Evolutionary conservation across 2,888 invertebrate genomes (phyloP), one percentile per base, ranked within the genome.

Genomic region (Eupithecia abbreviata): DNA sequence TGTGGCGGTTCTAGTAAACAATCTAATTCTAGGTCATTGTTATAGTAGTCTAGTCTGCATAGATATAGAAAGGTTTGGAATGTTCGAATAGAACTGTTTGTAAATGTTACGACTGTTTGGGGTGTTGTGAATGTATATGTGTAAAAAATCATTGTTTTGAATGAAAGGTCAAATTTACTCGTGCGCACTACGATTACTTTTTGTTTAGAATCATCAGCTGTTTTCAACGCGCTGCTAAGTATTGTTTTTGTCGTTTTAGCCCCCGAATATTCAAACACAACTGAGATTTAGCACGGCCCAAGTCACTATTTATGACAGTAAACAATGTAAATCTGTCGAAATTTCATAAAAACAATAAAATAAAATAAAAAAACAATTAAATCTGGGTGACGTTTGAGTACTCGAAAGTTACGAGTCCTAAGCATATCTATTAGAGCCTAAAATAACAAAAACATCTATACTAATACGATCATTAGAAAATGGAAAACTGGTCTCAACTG

Each of bases 1-100:
- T 72, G 74, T 79, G 80, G 72, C 71, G 75, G 74, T 85, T 85
- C 83, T 80, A 82, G 79, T 82, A 85, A 79, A 77, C 74, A 73
- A 73, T 79, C 72, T 45, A 30, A 73, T 62, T 81, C 80, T 78
- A 73, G 74, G 79, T 72, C 77, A 73, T 45, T 72, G 71, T 67
- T 45, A 62, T 62, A 3, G 62, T 10, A n/a, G 1, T 30, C 1
- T 30, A 18, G 42, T 13, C 15, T 15, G 6, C 13, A 15, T 66
- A 15, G 13, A 15, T 42, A 6, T 13, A 15, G 62, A 62, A 62
- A 55, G n/a, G 55, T 55, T 5, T 0, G n/a, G 30, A 30, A 30
- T n/a, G 55, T 55, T 55, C 5, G 51, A 5, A 2, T 18, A 10
- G 18, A 1, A 4, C 13, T 51, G 13, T 15, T n/a, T 18, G n/a